phyloP scores from a whole-genome alignment of 2,797 vertebrate genomes.

The Melanotaenia trifasciata region DNA sequence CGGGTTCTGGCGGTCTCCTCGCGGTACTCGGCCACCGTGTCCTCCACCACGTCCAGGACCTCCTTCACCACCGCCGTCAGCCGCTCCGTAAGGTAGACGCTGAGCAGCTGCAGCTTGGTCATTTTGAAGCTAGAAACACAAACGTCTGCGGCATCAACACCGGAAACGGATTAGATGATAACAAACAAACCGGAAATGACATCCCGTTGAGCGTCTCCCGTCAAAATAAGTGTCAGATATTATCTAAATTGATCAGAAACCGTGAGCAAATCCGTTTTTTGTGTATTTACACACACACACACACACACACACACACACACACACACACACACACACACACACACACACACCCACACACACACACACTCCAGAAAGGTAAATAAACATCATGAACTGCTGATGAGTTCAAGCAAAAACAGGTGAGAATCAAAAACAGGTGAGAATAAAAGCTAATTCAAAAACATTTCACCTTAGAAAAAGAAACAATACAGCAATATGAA shows the following conservation, averaged over 20 bases:
- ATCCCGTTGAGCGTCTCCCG: neutral
- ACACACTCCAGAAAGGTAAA: too few relatives aligned
- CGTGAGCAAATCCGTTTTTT: too few relatives aligned
- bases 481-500: too few relatives aligned
- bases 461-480: too few relatives aligned
- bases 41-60: constrained; percentile 81
- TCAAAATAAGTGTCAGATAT: constrained; percentile 55
- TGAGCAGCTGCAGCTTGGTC: constrained; percentile 81
- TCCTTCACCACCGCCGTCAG: constrained; percentile 80
- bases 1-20: constrained; percentile 77
- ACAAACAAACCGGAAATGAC: constrained; percentile 49
- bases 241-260: too few relatives aligned
- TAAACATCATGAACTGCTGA: too few relatives aligned
- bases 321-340: too few relatives aligned
- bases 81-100: constrained; percentile 80
- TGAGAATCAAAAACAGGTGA: too few relatives aligned
- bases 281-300: too few relatives aligned
- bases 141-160: constrained; percentile 34
- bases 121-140: constrained; percentile 69
- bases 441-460: too few relatives aligned
- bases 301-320: too few relatives aligned
- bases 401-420: too few relatives aligned
- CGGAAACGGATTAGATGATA: constrained; percentile 45
- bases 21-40: constrained; percentile 82
- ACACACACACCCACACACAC: neutral